These are phyloP conservation scores for Hassar affinis DNA, from an alignment of 2,113 vertebrate genomes.

Conservation along the genomic window DNA sequence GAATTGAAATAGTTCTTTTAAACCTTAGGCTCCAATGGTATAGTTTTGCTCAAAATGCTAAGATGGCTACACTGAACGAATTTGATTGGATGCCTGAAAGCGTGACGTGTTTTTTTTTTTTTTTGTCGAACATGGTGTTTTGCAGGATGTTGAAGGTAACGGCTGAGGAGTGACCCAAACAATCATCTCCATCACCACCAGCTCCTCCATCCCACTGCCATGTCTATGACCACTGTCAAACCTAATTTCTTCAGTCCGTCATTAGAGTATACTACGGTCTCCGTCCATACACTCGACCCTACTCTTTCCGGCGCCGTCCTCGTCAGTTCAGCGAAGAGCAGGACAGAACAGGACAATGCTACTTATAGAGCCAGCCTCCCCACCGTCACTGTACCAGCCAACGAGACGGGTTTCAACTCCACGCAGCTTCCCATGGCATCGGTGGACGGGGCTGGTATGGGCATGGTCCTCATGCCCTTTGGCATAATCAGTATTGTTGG, in stretches of 20 bases:
- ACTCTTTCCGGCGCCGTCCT: constrained; percentile 58
- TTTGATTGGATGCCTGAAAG: not conserved
- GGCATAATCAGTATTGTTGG: constrained; percentile 92
- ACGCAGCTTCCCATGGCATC: constrained; percentile 77
- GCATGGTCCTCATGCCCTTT: constrained; percentile 88
- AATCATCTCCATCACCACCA: not conserved
- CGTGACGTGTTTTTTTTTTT: not conserved
- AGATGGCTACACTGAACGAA: not conserved
- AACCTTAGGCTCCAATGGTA: not conserved
- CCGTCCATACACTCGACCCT: constrained; percentile 51
- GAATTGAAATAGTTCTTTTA: not conserved
- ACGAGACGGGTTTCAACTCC: constrained; percentile 83
- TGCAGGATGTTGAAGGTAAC: not conserved
- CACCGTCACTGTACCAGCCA: constrained; percentile 75
- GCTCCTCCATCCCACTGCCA: not conserved
- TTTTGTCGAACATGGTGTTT: not conserved
- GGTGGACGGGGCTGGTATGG: constrained; percentile 72
- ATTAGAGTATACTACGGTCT: not conserved
- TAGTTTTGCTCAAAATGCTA: not conserved
- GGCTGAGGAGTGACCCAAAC: constrained; percentile 6
- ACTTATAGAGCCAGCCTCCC: constrained; percentile 63
- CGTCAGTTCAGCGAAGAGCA: constrained; percentile 50
- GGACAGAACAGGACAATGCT: constrained; percentile 56
- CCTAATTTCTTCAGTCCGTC: constrained; percentile 9
- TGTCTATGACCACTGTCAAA: constrained; percentile 42